These are phyloP conservation scores for Neogobius melanostomus DNA, from an alignment of 2,113 vertebrate genomes.

Conservation along the genomic window DNA sequence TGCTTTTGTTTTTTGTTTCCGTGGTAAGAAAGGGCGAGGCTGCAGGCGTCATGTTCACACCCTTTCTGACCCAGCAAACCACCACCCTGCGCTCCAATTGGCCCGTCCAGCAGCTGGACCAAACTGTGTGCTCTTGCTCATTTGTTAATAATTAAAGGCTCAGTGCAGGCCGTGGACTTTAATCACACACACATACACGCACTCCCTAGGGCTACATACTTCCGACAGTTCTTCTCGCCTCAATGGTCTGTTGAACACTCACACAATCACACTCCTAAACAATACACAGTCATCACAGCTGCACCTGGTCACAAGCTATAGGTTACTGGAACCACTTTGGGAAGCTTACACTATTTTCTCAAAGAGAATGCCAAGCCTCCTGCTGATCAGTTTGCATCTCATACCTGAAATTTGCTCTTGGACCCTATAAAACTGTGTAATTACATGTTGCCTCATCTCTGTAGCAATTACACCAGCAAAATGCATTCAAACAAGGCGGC, in stretches of 20 bases:
- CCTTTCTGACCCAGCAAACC: constrained; percentile 60
- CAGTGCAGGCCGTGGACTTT: constrained; percentile 66
- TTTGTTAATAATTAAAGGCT: constrained; percentile 76
- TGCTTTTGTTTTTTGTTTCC: constrained; percentile 55
- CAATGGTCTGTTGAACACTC: constrained; percentile 38
- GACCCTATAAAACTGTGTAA: background rate
- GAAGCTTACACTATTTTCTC: constrained; percentile 44
- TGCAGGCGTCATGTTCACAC: constrained; percentile 58
- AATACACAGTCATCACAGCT: constrained; percentile 44
- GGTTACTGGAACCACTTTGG: constrained; percentile 53
- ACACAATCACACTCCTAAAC: constrained; percentile 14
- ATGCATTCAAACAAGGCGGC: background rate
- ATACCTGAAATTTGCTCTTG: constrained; percentile 9
- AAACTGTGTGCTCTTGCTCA: constrained; percentile 36
- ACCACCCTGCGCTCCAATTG: constrained; percentile 50
- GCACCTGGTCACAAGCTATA: constrained; percentile 48
- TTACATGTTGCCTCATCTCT: background rate
- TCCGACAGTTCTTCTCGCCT: constrained; percentile 52
- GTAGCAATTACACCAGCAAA: background rate
- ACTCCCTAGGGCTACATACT: constrained; percentile 55
- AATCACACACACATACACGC: constrained; percentile 36
- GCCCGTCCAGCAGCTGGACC: constrained; percentile 31
- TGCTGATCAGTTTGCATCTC: constrained; percentile 10
- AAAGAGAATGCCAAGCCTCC: constrained; percentile 1
- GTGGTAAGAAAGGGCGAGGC: constrained; percentile 54